Base-by-base conservation (phyloP, 2,888 invertebrate species). In the Noctua janthina region DNA sequence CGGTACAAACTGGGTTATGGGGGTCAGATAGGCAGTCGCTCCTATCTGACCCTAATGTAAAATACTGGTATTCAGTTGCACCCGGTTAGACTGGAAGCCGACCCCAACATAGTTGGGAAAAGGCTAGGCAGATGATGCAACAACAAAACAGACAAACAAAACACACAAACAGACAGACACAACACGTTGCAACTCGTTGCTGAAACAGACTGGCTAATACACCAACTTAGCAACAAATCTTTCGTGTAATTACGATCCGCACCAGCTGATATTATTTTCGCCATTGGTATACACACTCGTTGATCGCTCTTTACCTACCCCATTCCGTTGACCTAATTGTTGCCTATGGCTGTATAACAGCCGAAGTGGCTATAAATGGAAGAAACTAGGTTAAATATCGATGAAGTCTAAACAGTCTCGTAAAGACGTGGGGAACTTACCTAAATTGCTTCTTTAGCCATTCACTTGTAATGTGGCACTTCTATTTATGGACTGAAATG, bases 311-410 rank as follows among this genome's bases (percentile, higher is more conserved):
- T 93, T 93, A 94, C 93, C 92, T 92, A 93, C 94, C 93, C 95
- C 93, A 95, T 95, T 94, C 92, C 90, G 91, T 83, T 95, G 96
- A 96, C 96, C 96, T 96, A 95, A 96, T 96, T 96, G 95, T 93
- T 93, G 94, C 93, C 93, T 94, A 95, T 93, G 92, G 93, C 92
- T 91, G 92, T 94, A 91, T 93, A 94, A 93, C 92, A 92, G 90
- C 93, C 92, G 91, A 95, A 95, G 95, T 94, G 94, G 93, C 95
- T 95, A 95, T 96, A 95, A 96, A 96, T 94, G 94, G 92, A 94
- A 94, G 94, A 93, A 96, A 95, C 93, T 95, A 92, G 96, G 96
- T 96, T 96, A 96, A 96, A 96, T 96, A 95, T 95, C 94, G 95
- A 96, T 94, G 94, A 92, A 94, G 93, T 91, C 91, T 92, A 92